These are phyloP conservation scores for Drosophila neonasuta DNA, from an alignment of 2,888 invertebrate species.

Conservation along the genomic window DNA sequence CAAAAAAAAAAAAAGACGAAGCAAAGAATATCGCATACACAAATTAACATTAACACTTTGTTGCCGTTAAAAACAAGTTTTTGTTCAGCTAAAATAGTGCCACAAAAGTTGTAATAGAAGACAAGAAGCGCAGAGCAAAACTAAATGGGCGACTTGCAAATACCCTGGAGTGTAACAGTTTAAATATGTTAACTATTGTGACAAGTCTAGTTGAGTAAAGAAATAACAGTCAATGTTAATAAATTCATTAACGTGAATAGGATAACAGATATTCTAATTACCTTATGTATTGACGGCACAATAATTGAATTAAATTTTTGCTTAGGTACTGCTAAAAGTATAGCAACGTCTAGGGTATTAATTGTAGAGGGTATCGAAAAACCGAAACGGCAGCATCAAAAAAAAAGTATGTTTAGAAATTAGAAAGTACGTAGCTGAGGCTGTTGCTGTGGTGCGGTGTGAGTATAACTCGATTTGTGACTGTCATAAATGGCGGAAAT, in stretches of 20 bases:
- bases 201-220: too few relatives aligned
- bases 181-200: background rate
- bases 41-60: conserved; percentile 76
- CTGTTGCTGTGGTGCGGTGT: conserved; percentile 57
- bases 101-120: conserved; percentile 43
- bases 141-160: conserved; percentile 3
- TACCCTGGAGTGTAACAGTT: conserved; percentile 20
- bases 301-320: background rate
- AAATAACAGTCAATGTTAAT: too few relatives aligned
- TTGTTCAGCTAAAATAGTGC: conserved; percentile 43
- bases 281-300: background rate
- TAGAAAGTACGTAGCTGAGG: conserved; percentile 68
- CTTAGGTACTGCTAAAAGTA: background rate
- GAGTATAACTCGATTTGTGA: conserved; percentile 78
- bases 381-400: conserved; percentile 46
- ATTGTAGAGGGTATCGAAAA: conserved; percentile 52
- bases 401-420: conserved; percentile 73
- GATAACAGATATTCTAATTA: background rate
- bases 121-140: conserved; percentile 10
- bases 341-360: background rate
- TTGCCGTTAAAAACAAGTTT: conserved; percentile 57
- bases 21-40: conserved; percentile 54
- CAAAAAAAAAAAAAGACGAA: background rate
- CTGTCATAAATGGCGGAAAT: conserved; percentile 80
- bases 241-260: background rate